Percentiles rank a stretch among this genome's conserved stretches.
Conservation (phyloP, 2,113 vertebrate genomes). For the Benitochromis conjunctus region DNA sequence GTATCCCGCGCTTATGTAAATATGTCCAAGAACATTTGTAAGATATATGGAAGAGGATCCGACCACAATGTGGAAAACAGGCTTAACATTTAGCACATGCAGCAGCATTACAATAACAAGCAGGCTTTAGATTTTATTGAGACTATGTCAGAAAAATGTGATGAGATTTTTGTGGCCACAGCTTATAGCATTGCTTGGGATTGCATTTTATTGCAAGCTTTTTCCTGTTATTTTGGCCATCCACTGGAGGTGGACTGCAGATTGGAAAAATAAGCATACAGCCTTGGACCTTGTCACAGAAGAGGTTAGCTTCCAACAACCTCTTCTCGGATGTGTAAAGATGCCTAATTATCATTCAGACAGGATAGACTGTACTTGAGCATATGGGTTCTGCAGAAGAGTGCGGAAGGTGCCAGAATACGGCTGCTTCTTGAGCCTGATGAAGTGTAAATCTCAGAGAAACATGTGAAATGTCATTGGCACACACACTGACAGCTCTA, state of each 20-base stretch:
- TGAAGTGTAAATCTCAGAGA: not conserved
- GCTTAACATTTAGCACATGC: not conserved
- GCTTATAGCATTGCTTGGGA: not conserved
- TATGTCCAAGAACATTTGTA: not conserved
- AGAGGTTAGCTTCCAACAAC: not conserved
- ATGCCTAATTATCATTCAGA: slow-evolving; percentile 33
- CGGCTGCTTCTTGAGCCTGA: not conserved
- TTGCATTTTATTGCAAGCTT: not conserved
- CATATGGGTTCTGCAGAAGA: not conserved
- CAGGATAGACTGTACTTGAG: not conserved
- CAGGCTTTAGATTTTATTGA: not conserved
- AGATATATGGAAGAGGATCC: not conserved
- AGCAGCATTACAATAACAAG: not conserved
- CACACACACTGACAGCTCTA: not conserved
- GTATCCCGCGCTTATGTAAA: not conserved
- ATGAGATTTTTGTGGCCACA: not conserved
- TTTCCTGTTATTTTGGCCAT: not conserved
- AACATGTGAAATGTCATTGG: not conserved
- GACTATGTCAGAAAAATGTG: not conserved
- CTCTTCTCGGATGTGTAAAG: not conserved
- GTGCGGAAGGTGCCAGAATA: slow-evolving; percentile 31
- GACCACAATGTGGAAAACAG: not conserved
- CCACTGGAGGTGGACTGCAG: not conserved
- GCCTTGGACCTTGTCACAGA: not conserved
- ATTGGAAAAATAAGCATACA: not conserved